Percentiles rank a stretch among this genome's conserved stretches.
Evolutionary conservation across 2,888 invertebrate species (phyloP).

Genomic region (Heliothis peltigera): DNA sequence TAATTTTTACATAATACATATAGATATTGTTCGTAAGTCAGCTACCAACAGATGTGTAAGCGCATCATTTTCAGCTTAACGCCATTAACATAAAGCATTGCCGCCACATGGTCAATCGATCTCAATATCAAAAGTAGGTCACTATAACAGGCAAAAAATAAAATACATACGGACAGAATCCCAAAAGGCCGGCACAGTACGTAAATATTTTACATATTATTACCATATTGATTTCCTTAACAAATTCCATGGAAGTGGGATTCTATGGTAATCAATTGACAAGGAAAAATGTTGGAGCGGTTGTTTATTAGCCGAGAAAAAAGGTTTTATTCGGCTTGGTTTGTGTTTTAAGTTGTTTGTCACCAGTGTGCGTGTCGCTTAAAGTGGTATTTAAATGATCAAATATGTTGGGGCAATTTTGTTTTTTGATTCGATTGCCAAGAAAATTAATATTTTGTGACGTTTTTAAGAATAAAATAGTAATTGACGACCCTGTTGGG

Average conservation of each 20-base stretch:
- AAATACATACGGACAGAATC: slow-evolving; percentile 35
- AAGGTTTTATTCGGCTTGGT: not conserved
- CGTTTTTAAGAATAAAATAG: too few species aligned
- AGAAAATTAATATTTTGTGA: too few species aligned
- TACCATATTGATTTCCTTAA: slow-evolving; percentile 53
- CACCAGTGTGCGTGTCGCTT: not conserved
- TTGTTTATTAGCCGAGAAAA: slow-evolving; percentile 33
- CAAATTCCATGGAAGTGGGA: slow-evolving; percentile 43
- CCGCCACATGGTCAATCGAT: slow-evolving; percentile 5
- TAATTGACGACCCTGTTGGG: too few species aligned
- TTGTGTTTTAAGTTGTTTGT: not conserved
- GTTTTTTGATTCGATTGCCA: too few species aligned
- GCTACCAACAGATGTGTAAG: too few species aligned
- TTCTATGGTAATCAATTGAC: slow-evolving; percentile 56
- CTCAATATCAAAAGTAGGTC: slow-evolving; percentile 44
- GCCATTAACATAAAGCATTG: too few species aligned
- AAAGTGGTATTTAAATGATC: not conserved
- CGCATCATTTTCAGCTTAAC: too few species aligned
- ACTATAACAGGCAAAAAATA: slow-evolving; percentile 27
- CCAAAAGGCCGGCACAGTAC: slow-evolving; percentile 41
- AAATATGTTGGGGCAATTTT: too few species aligned
- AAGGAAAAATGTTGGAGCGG: slow-evolving; percentile 40
- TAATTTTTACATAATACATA: too few species aligned
- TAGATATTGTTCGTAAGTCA: too few species aligned
- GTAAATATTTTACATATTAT: slow-evolving; percentile 56